Base-by-base conservation (phyloP, 2,888 invertebrate genomes). In the Sinodicranocentrus sp. region DNA sequence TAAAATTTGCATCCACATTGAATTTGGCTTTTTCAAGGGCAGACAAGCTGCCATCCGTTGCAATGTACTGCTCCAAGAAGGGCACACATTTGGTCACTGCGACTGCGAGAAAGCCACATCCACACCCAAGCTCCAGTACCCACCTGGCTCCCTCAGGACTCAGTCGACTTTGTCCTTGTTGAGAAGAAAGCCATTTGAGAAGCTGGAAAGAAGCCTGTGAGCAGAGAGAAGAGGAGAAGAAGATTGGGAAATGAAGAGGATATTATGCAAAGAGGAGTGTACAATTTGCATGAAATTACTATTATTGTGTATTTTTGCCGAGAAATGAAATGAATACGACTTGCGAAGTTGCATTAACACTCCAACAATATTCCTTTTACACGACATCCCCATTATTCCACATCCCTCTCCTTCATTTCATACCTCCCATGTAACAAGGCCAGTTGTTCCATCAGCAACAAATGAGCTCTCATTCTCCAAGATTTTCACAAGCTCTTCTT, bases 361-460 rank as follows among this genome's bases (percentile, higher is more conserved):
- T 48, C 5, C 15, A 48, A 48, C 48, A 48, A 48, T 48, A 39
- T n/a, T 48, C 48, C 5, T 48, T 48, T 48, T 48, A n/a, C 48
- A 48, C 48, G 2, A 48, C 48, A 48, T 39, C 13, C 13, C 6
- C 39, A 39, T 39, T 39, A n/a, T n/a, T n/a, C n/a, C n/a, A n/a
- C n/a, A n/a, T n/a, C n/a, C n/a, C n/a, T n/a, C n/a, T n/a, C n/a
- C n/a, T n/a, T n/a, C n/a, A n/a, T 39, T 13, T 39, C 65, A 23
- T 52, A 85, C 86, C 84, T 86, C 84, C 86, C 86, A 86, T 43
- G 86, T 86, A 23, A 86, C 82, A 25, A 86, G 77, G n/a, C 86
- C 86, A 17, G 86, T 86, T 15, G 86, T 86, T 48, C 86, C 86
- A 85, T 85, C 86, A 28, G 78, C 70, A 6, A 86, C 86, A 82